Evolutionary conservation across 1,140 invertebrate species (phyloP).

Genomic region (Lysiphlebus fabarum): DNA sequence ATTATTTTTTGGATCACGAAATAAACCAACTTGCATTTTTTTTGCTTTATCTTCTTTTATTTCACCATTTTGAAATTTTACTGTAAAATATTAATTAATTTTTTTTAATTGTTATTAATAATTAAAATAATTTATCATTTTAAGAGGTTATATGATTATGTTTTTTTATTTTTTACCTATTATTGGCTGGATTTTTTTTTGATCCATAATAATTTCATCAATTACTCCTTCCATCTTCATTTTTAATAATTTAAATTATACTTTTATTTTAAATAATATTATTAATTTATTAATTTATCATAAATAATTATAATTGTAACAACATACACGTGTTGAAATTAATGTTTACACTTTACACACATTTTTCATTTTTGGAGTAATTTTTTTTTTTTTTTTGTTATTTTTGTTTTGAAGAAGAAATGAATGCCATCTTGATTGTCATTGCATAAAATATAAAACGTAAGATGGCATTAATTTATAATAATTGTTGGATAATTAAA

Average conservation of each 20-base stretch:
- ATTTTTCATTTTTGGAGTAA: too few species aligned
- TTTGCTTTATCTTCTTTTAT: slow-evolving; percentile 39
- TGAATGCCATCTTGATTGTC: too few species aligned
- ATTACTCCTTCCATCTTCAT: slow-evolving; percentile 34
- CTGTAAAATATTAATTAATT: slow-evolving; percentile 25
- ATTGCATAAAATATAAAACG: too few species aligned
- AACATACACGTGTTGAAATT: too few species aligned
- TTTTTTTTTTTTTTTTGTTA: too few species aligned
- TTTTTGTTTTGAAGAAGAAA: too few species aligned
- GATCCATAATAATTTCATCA: slow-evolving; percentile 37
- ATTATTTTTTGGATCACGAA: slow-evolving; percentile 33
- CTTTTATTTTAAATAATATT: too few species aligned
- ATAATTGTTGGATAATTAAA: too few species aligned
- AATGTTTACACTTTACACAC: too few species aligned
- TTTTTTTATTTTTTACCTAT: slow-evolving; percentile 32
- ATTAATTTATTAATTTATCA: too few species aligned
- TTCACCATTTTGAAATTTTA: slow-evolving; percentile 48
- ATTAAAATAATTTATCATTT: not conserved
- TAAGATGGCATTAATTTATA: too few species aligned
- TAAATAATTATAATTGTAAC: too few species aligned
- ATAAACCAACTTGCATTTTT: slow-evolving; percentile 45
- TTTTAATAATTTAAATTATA: not conserved
- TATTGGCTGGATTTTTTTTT: slow-evolving; percentile 42
- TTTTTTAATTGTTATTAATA: slow-evolving; percentile 23
- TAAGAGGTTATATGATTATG: slow-evolving; percentile 7